Conservation (phyloP, 2,113 vertebrate genomes). For the Heterotilapia buettikoferi region DNA sequence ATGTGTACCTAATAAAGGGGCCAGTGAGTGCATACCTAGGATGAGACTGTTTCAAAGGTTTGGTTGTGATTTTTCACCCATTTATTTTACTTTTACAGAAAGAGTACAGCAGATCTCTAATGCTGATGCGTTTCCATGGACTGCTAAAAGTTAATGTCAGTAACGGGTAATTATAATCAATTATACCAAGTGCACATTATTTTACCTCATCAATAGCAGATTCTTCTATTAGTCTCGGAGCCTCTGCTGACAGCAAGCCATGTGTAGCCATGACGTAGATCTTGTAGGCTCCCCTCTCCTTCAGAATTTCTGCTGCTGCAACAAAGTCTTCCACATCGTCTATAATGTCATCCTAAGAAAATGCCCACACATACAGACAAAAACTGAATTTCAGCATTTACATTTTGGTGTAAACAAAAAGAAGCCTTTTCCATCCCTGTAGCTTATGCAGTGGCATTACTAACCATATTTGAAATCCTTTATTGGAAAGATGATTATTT, state of each 20-base stretch:
- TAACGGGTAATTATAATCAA: not conserved
- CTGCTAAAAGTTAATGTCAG: not conserved
- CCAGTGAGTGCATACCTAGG: not conserved
- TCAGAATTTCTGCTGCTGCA: conserved; percentile 92
- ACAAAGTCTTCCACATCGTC: conserved; percentile 95
- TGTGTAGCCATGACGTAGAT: conserved; percentile 98
- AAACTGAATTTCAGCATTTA: not conserved
- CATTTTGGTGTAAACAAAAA: not conserved
- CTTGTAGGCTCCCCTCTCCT: conserved; percentile 94
- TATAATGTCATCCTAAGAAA: conserved; percentile 90
- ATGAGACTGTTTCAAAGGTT: not conserved
- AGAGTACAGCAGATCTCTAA: not conserved
- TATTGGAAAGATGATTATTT: not conserved
- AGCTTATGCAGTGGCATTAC: not conserved
- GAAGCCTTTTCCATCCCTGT: not conserved
- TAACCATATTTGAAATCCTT: not conserved
- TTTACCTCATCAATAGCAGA: conserved; percentile 91
- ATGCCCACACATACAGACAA: not conserved
- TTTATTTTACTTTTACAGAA: not conserved
- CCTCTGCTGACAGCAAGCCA: conserved; percentile 91
- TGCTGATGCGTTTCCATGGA: not conserved
- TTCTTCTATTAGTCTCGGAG: conserved; percentile 90
- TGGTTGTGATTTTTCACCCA: not conserved
- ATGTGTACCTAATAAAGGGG: not conserved
- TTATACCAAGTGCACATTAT: not conserved